Conservation (phyloP, 2,888 invertebrate genomes). For the Folsomia manolachei region DNA sequence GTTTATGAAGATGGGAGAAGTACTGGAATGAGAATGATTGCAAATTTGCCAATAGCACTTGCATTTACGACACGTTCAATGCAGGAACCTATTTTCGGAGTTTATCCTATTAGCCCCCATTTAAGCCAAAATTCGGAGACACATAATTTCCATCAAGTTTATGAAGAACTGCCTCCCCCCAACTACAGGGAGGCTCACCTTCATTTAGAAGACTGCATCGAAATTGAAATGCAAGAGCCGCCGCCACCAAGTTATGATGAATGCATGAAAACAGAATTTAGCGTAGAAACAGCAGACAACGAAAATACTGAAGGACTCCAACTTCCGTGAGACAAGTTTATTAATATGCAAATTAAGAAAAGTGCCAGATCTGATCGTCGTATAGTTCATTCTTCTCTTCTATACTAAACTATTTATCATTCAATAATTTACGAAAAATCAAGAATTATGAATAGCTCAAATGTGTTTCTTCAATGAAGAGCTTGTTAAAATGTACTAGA, state of each 20-base stretch:
- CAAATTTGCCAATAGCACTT: slow-evolving; percentile 37
- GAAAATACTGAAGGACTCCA: background rate
- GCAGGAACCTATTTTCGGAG: slow-evolving; percentile 21
- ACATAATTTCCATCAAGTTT: background rate
- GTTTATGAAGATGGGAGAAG: slow-evolving; percentile 40
- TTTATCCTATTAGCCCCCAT: background rate
- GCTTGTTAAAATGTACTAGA: too few species aligned
- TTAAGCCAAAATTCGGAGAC: background rate
- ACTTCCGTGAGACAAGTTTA: background rate
- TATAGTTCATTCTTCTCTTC: too few species aligned
- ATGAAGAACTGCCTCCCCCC: slow-evolving; percentile 25
- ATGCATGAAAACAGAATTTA: slow-evolving; percentile 27
- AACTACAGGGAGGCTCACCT: slow-evolving; percentile 29
- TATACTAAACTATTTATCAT: too few species aligned
- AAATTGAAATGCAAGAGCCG: slow-evolving; percentile 24
- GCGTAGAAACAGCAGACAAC: background rate
- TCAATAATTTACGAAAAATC: too few species aligned
- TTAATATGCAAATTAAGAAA: background rate
- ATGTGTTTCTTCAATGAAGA: too few species aligned
- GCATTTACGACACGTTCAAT: slow-evolving; percentile 25
- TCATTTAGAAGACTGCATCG: background rate
- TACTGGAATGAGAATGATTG: slow-evolving; percentile 42
- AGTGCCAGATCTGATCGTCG: slow-evolving; percentile 2
- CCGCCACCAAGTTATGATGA: slow-evolving; percentile 41
- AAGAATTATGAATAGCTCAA: too few species aligned